These are phyloP conservation scores for Puffinus mauretanicus DNA, from an alignment of 2,113 vertebrate genomes.

Conservation along the genomic window DNA sequence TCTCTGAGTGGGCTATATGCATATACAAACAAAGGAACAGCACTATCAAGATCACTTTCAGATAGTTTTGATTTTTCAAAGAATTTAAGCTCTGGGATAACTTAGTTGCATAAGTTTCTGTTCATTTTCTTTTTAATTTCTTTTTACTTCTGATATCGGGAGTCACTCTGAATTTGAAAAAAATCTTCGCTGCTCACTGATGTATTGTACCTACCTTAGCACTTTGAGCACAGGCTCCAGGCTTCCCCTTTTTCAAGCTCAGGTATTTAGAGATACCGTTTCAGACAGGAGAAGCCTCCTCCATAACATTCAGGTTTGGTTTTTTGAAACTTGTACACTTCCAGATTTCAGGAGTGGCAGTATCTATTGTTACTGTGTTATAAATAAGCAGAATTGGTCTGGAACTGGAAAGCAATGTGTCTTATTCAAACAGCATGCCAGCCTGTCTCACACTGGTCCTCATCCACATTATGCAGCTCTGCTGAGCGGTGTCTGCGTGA, in stretches of 20 bases:
- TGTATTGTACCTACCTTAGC: not conserved
- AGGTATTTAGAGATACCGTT: not conserved
- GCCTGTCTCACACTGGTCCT: not conserved
- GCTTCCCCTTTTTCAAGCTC: not conserved
- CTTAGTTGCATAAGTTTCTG: not conserved
- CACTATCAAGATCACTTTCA: not conserved
- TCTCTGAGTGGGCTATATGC: not conserved
- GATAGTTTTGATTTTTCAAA: not conserved
- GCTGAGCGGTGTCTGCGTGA: rapidly evolving
- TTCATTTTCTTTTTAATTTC: not conserved
- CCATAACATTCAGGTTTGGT: not conserved
- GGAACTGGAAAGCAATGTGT: not conserved
- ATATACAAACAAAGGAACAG: not conserved
- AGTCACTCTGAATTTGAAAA: not conserved
- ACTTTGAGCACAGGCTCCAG: not conserved
- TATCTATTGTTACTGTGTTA: not conserved
- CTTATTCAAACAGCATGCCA: not conserved
- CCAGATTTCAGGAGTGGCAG: not conserved
- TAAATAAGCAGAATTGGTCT: not conserved
- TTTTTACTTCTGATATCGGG: not conserved
- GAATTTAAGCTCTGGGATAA: not conserved
- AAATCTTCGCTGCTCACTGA: not conserved
- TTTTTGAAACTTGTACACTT: not conserved
- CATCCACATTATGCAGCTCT: rapidly evolving
- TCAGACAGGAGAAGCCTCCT: not conserved